These are phyloP conservation scores for Ceyx erithaca DNA, from an alignment of 2,797 vertebrate species.

Conservation along the genomic window DNA sequence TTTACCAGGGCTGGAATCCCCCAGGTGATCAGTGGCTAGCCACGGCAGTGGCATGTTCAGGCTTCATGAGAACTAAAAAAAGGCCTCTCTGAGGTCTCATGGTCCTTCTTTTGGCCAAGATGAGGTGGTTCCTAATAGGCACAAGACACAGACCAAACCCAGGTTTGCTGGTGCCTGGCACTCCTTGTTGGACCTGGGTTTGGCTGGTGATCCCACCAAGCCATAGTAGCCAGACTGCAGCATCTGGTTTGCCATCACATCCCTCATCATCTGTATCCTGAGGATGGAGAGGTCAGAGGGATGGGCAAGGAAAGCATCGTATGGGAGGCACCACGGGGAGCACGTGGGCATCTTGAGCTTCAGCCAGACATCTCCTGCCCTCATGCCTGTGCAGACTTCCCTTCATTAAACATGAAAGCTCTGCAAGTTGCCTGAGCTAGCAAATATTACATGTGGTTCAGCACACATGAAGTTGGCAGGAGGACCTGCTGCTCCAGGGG, in stretches of 20 bases:
- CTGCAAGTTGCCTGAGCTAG: background rate
- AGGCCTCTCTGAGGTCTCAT: background rate
- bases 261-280: background rate
- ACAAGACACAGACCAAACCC: background rate
- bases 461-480: background rate
- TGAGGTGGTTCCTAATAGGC: background rate
- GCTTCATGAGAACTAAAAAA: background rate
- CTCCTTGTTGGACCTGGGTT: background rate
- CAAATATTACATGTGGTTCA: background rate
- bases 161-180: background rate
- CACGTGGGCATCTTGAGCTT: background rate
- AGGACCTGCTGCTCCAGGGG: background rate
- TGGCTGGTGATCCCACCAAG: rapidly evolving
- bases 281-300: background rate
- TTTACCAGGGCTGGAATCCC: background rate
- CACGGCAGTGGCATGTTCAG: background rate
- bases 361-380: background rate
- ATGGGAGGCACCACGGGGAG: background rate
- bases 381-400: background rate
- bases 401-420: background rate
- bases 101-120: background rate
- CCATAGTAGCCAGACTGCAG: background rate
- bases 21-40: rapidly evolving
- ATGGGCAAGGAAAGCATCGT: background rate
- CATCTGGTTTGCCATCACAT: background rate